phyloP scores from a whole-genome alignment of 2,888 invertebrate species.

The Apamea epomidion region DNA sequence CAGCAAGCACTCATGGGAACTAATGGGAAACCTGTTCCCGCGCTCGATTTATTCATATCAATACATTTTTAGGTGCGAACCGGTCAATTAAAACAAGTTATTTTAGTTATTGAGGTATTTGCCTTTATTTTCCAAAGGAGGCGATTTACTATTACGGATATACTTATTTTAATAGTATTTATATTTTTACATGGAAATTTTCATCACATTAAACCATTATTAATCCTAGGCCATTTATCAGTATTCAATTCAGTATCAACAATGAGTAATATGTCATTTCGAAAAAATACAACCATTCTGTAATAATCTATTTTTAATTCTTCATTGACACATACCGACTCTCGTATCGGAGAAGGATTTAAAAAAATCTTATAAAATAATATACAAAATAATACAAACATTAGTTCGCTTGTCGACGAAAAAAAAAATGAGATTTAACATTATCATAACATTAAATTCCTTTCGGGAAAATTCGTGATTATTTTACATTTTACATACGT shows the following conservation, averaged over 20 bases:
- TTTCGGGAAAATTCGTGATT: slow-evolving; percentile 83
- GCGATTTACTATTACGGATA: slow-evolving; percentile 89
- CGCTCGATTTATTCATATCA: slow-evolving; percentile 40
- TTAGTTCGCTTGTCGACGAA: slow-evolving; percentile 82
- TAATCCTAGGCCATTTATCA: slow-evolving; percentile 88
- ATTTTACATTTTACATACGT: slow-evolving; percentile 80
- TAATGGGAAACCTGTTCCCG: slow-evolving; percentile 56
- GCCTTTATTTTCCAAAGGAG: slow-evolving; percentile 89
- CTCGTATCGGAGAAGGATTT: slow-evolving; percentile 78
- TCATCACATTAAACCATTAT: slow-evolving; percentile 88
- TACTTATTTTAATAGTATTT: slow-evolving; percentile 89
- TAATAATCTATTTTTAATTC: slow-evolving; percentile 83
- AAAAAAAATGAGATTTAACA: slow-evolving; percentile 85
- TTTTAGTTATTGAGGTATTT: slow-evolving; percentile 89
- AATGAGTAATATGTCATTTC: slow-evolving; percentile 86
- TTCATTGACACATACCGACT: slow-evolving; percentile 79
- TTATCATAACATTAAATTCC: slow-evolving; percentile 83
- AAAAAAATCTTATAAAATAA: slow-evolving; percentile 89
- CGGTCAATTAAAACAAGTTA: slow-evolving; percentile 82
- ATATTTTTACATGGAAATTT: slow-evolving; percentile 91
- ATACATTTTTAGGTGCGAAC: slow-evolving; percentile 58
- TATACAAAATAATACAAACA: slow-evolving; percentile 91
- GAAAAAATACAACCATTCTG: slow-evolving; percentile 89
- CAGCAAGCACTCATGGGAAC: slow-evolving; percentile 52
- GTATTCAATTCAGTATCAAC: slow-evolving; percentile 87